These are phyloP conservation scores for Pandemis corylana DNA, from an alignment of 2,888 invertebrate species.

Conservation along the genomic window DNA sequence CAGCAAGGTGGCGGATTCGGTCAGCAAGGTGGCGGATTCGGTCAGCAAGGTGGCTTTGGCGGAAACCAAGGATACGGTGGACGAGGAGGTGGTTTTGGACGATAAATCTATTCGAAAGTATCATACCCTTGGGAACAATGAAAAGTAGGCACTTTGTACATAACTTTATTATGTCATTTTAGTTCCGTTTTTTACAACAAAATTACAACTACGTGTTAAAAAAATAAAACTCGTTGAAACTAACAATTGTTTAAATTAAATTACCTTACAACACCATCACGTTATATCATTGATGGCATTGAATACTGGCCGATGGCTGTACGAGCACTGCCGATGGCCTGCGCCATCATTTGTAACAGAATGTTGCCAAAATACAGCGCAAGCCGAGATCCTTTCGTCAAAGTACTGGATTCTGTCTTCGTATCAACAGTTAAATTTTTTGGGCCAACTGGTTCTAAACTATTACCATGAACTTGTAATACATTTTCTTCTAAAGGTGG, in stretches of 20 bases:
- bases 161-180: neutral
- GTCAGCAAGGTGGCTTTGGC: conserved; percentile 42
- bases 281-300: conserved; percentile 49
- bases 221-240: neutral
- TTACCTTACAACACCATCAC: conserved; percentile 2
- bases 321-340: conserved; percentile 62
- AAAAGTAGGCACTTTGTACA: neutral
- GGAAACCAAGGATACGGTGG: conserved; percentile 33
- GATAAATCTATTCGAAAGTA: conserved; percentile 12
- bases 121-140: conserved; percentile 13
- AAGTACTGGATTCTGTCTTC: conserved; percentile 46
- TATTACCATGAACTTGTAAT: conserved; percentile 35
- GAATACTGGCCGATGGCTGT: conserved; percentile 57
- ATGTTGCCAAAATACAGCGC: conserved; percentile 69
- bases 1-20: conserved; percentile 14
- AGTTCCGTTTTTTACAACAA: conserved; percentile 4
- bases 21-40: conserved; percentile 26
- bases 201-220: neutral
- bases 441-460: conserved; percentile 32
- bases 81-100: conserved; percentile 43
- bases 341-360: conserved; percentile 65
- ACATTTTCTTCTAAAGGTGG: conserved; percentile 34
- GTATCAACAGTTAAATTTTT: conserved; percentile 5
- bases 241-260: conserved; percentile 9
- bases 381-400: conserved; percentile 59